Evolutionary conservation across 2,888 invertebrate species (phyloP).

Genomic region (Eretmocerus hayati): DNA sequence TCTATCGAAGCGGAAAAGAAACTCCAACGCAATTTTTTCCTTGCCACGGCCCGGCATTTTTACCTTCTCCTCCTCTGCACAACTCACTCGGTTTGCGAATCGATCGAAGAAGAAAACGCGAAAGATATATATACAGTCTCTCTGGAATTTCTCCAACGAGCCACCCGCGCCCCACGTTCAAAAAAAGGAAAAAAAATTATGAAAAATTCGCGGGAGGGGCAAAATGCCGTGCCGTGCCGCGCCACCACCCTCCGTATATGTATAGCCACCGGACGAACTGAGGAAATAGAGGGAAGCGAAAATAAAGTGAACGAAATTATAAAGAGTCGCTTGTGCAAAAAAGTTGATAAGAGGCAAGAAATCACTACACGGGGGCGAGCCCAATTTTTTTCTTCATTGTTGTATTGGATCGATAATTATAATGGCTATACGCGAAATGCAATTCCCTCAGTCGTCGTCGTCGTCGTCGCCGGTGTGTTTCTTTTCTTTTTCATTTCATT

Average conservation of each 20-base stretch:
- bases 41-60: slow-evolving; percentile 10
- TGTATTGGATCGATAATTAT: background rate
- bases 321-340: background rate
- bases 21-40: slow-evolving; percentile 27
- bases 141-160: slow-evolving; percentile 3
- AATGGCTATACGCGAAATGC: background rate
- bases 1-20: slow-evolving; percentile 11
- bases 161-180: background rate
- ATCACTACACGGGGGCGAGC: background rate
- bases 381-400: background rate
- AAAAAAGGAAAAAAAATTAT: background rate
- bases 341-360: background rate
- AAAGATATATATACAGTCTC: background rate
- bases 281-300: background rate
- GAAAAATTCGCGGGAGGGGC: background rate
- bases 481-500: no score
- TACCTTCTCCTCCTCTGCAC: slow-evolving; percentile 1
- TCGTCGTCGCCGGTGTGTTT: no score
- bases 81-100: slow-evolving; percentile 6
- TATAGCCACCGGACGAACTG: background rate
- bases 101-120: slow-evolving; percentile 3
- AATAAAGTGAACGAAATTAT: slow-evolving; percentile 10
- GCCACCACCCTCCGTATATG: no score
- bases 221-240: background rate
- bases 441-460: background rate